A percentile compares a stretch with the other conserved stretches of the same genome.
phyloP scores from a whole-genome alignment of 2,797 vertebrate genomes.

The Lagodon rhomboides region DNA sequence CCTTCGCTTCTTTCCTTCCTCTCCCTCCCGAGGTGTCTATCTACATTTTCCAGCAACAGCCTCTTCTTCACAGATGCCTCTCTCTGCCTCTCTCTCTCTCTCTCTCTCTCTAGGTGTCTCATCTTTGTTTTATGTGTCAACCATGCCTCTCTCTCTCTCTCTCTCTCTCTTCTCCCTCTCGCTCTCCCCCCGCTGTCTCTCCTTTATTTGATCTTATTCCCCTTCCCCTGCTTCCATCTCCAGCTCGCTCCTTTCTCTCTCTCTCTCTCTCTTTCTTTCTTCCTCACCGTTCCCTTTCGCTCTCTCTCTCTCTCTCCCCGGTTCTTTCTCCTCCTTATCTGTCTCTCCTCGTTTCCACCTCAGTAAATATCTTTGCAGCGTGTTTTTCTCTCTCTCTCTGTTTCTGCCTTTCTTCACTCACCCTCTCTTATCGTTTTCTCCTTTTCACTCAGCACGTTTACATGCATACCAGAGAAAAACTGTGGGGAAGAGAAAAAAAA shows the following conservation, averaged over 20 bases:
- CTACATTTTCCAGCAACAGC: conserved; percentile 75
- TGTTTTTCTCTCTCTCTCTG: conserved; percentile 66
- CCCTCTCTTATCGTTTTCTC: background rate
- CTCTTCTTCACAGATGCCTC: conserved; percentile 44
- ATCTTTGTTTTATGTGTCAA: conserved; percentile 75
- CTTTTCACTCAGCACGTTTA: conserved; percentile 14
- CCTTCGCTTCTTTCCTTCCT: conserved; percentile 51
- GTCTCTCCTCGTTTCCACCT: conserved; percentile 56
- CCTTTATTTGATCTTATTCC: conserved; percentile 67
- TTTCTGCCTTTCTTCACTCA: conserved; percentile 12
- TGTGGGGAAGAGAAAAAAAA: too few species aligned
- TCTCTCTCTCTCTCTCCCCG: conserved; percentile 15
- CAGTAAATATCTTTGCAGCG: conserved; percentile 55
- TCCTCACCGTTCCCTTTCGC: conserved; percentile 29
- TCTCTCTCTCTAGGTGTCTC: conserved; percentile 55
- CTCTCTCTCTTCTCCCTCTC: conserved; percentile 6
- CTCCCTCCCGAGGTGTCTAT: conserved; percentile 71
- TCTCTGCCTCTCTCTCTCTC: conserved; percentile 6
- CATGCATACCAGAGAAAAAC: background rate
- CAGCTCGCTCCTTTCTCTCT: conserved; percentile 19
- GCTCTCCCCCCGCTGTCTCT: conserved; percentile 43
- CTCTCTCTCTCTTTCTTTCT: background rate
- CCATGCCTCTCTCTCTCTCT: conserved; percentile 23
- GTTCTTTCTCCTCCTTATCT: conserved; percentile 23
- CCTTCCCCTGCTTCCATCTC: conserved; percentile 46